Evolutionary conservation across 2,113 vertebrate species (phyloP), one percentile per base, ranked within the genome.

Genomic region (Anguilla japonica): DNA sequence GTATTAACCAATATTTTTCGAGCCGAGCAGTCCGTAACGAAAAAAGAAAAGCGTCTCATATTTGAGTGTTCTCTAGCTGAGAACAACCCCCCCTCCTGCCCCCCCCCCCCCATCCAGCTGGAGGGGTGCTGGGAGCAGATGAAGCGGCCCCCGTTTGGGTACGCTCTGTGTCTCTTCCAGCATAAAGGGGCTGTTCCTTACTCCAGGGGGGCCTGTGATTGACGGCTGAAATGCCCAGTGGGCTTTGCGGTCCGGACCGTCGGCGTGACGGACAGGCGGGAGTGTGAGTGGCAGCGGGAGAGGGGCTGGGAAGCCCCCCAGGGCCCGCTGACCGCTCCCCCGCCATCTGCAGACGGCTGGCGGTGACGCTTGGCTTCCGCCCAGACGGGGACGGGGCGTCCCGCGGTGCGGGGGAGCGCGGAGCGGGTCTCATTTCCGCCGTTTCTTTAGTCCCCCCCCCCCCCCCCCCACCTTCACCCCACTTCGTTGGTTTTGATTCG

Each of bases 141-240:
- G n/a, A 46, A 60, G 16, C 29, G 34, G 82, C 56, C 60, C 22
- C n/a, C 26, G 40, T 53, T 22, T 57, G 82, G 50, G n/a, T 60
- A 43, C 83, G 41, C 11, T 63, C 15, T 9, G 14, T 43, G 67
- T 50, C n/a, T 75, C 40, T 84, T 39, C 41, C n/a, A 50, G 34
- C 43, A 16, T 39, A 40, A 34, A 75, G 63, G 41, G 83, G 41
- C 40, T 46, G 41, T 75, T 75, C 34, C 71, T 34, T 11, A 75
- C 71, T 75, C 71, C 5, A 75, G 60, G 71, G 60, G 39, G 22
- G 46, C 1, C 26, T 81, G 41, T 88, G 79, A 85, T 71, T 85
- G 87, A 87, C 67, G 29, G 79, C 75, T 2, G 60, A 63, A 81
- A 75, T 63, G 34, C 83, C 87, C 87, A 84, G 87, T 81, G 87